These are phyloP conservation scores for Steinernema hermaphroditum DNA, from an alignment of 2,888 invertebrate species.

Conservation along the genomic window DNA sequence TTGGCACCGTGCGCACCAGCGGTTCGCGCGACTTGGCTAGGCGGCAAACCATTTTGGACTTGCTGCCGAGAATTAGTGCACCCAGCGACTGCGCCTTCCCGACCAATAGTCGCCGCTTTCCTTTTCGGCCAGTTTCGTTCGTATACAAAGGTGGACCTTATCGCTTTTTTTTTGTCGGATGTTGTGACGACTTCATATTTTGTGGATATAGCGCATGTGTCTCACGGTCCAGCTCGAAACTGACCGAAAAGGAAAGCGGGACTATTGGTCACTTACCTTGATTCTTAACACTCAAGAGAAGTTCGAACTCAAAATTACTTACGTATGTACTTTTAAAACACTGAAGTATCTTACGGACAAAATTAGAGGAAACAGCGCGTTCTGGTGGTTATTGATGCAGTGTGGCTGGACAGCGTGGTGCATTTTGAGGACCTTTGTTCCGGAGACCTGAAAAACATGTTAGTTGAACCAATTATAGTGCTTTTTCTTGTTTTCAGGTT, in stretches of 20 bases:
- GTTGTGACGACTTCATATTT: background rate
- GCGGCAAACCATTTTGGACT: constrained; percentile 31
- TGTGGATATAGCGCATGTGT: background rate
- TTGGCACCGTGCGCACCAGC: background rate
- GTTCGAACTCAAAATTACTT: constrained; percentile 12
- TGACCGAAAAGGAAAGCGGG: too few relatives aligned
- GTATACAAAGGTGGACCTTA: background rate
- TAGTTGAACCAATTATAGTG: constrained; percentile 16
- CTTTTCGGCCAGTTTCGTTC: background rate
- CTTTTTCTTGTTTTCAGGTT: background rate
- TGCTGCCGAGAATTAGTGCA: constrained; percentile 22
- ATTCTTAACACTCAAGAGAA: too few relatives aligned
- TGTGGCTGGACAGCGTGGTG: too few relatives aligned
- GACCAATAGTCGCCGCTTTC: background rate
- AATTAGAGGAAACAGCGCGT: background rate
- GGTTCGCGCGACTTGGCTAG: constrained; percentile 17
- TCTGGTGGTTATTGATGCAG: too few relatives aligned
- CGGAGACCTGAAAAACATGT: background rate
- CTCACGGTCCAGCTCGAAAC: too few relatives aligned
- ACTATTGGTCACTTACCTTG: too few relatives aligned
- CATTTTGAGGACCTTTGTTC: background rate
- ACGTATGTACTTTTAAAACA: constrained; percentile 4
- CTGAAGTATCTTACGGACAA: background rate
- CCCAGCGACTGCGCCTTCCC: background rate
- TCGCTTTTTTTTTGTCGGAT: background rate